A percentile compares a stretch with the other conserved stretches of the same genome.
phyloP scores from a whole-genome alignment of 2,888 invertebrate genomes.

The Drosophila birchii region DNA sequence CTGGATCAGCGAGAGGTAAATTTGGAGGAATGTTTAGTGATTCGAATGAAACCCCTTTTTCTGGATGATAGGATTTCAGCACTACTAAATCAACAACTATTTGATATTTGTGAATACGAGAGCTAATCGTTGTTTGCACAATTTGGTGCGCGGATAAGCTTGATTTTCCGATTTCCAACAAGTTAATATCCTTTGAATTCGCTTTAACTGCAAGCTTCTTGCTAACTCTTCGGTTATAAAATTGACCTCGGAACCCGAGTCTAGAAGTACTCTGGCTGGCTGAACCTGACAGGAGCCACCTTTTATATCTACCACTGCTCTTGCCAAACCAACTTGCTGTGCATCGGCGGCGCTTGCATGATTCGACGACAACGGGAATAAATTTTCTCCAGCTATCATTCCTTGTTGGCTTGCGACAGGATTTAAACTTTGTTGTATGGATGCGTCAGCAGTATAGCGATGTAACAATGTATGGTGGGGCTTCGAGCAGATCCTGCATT shows the following conservation, averaged over 20 bases:
- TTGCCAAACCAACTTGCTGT: too few species aligned
- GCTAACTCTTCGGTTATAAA: neutral
- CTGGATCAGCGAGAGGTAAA: too few species aligned
- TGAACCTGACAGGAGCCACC: too few species aligned
- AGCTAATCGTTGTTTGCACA: too few species aligned
- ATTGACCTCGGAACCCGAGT: constrained; percentile 2
- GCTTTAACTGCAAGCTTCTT: neutral
- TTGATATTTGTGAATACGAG: too few species aligned
- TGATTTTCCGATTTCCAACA: constrained; percentile 5
- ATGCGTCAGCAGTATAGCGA: neutral
- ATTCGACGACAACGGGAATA: neutral
- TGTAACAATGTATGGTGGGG: constrained; percentile 1
- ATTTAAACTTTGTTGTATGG: neutral
- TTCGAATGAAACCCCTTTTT: too few species aligned
- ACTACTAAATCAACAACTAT: too few species aligned
- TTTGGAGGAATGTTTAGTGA: too few species aligned
- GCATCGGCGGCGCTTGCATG: too few species aligned
- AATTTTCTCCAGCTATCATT: neutral
- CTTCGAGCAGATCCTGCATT: neutral
- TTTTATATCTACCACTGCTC: too few species aligned
- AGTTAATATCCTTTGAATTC: neutral
- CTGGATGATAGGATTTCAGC: too few species aligned
- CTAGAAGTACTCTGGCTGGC: constrained; percentile 1
- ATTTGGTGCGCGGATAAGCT: constrained; percentile 12
- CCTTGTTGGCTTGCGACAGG: neutral